Base-by-base conservation (phyloP, 2,888 invertebrate species). In the Brachypalpus laphriformis region DNA sequence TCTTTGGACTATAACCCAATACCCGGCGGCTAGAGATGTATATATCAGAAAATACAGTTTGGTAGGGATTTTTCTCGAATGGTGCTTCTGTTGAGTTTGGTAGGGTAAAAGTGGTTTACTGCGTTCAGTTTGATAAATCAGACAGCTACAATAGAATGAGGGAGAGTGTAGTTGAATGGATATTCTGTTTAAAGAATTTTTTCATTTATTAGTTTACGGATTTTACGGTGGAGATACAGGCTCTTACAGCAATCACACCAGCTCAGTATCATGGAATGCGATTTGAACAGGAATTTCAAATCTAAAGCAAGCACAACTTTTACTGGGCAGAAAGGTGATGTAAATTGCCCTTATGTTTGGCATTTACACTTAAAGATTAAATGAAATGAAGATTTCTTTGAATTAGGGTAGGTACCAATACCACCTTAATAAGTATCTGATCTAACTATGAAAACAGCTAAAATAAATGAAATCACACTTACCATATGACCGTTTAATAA, bases 1-100 rank as follows among this genome's bases (percentile, higher is more conserved):
- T 77, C 63, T 72, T 77, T 54, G 65, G 45, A 59, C n/a, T n/a
- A 65, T 45, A 63, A 66, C 71, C 71, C 47, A 47, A 57, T 45
- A 22, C 6, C 81, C 61, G 68, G 31, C 54, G 81, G 75, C 61
- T 42, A 16, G 42, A 22, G 66, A 54, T 81, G 66, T 65, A 80
- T 66, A 80, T 72, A 66, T 80, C 74, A 74, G 65, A 34, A 54
- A 66, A 51, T 31, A 34, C 57, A 22, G 63, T 57, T 51, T 42
- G 57, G 25, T 65, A 37, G 63, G 71, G 47, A 49, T 61, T 70
- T 63, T 28, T 20, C 25, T 9, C 37, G 11, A 40, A 45, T 25
- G 22, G 4, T 31, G 37, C 22, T 9, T 56, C 45, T 45, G 37
- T 37, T 45, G 28, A 65, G 49, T 59, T 42, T 31, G 31, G 31